Conservation (phyloP, 2,113 vertebrate species). For the Sarotherodon lohbergeri region DNA sequence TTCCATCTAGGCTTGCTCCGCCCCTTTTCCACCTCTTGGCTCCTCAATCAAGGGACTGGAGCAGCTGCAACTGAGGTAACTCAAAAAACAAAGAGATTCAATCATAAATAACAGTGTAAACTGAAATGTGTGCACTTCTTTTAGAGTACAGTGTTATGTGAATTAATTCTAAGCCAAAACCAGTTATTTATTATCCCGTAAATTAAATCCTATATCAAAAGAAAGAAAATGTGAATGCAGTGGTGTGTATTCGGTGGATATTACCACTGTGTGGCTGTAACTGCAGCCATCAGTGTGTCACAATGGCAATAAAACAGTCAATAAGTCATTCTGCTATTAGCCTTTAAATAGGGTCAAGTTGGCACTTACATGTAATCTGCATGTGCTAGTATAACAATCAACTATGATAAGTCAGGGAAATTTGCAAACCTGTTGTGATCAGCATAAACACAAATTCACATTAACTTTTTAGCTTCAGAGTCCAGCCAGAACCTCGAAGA, state of each 20-base stretch:
- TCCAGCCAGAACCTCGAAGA: rapidly evolving
- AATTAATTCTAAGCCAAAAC: background rate
- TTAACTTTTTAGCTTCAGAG: background rate
- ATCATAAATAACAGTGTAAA: background rate
- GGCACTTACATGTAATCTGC: background rate
- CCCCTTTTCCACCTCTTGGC: background rate
- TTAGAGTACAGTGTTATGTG: background rate
- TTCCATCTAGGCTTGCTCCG: background rate
- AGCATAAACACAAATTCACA: background rate
- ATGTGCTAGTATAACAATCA: background rate
- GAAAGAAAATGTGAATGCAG: background rate
- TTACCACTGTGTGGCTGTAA: background rate
- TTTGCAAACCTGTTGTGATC: rapidly evolving
- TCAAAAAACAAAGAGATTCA: background rate
- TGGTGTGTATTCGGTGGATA: background rate
- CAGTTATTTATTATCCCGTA: background rate
- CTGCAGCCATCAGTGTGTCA: background rate
- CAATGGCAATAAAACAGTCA: background rate
- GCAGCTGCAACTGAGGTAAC: background rate
- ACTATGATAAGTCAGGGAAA: background rate
- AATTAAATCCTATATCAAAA: background rate
- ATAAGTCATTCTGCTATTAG: background rate
- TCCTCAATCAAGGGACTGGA: background rate
- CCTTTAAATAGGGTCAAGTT: background rate
- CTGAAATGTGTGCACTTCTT: background rate